A percentile compares a stretch with the other conserved stretches of the same genome.
Conservation (phyloP, 2,797 vertebrate species). For the Picus viridis region DNA sequence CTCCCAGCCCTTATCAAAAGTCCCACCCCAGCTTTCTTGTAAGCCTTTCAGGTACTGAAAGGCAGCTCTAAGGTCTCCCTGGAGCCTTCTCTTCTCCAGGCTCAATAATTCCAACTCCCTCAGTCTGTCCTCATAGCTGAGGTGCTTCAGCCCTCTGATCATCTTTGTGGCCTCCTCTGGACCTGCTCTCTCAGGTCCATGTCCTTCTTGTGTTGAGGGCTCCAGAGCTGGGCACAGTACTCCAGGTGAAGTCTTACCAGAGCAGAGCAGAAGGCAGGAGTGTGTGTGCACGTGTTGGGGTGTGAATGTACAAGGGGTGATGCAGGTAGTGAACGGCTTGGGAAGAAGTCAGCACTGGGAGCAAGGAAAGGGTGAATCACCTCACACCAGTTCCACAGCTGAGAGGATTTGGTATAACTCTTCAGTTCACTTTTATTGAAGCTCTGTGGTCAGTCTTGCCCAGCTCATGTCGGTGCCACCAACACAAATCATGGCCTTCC, state of each 20-base stretch:
- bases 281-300: fast-evolving
- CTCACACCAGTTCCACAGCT: neutral
- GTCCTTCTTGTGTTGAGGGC: too few relatives aligned
- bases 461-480: neutral
- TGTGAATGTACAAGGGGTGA: neutral
- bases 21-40: too few relatives aligned
- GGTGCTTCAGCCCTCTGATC: too few relatives aligned
- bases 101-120: too few relatives aligned
- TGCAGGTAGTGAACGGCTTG: fast-evolving
- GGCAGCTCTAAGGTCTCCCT: too few relatives aligned
- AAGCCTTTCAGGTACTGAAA: too few relatives aligned
- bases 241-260: neutral
- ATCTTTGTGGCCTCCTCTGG: too few relatives aligned
- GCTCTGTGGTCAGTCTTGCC: conserved; percentile 15
- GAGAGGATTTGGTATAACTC: conserved; percentile 1
- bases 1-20: too few relatives aligned
- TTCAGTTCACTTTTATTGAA: conserved; percentile 52
- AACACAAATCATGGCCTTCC: neutral
- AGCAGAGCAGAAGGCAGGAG: neutral
- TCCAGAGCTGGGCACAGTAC: too few relatives aligned
- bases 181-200: too few relatives aligned
- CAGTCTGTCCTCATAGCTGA: too few relatives aligned
- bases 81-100: too few relatives aligned
- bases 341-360: neutral
- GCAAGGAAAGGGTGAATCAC: neutral